These are phyloP conservation scores for Psophia crepitans DNA, from an alignment of 2,113 vertebrate species.

Conservation along the genomic window DNA sequence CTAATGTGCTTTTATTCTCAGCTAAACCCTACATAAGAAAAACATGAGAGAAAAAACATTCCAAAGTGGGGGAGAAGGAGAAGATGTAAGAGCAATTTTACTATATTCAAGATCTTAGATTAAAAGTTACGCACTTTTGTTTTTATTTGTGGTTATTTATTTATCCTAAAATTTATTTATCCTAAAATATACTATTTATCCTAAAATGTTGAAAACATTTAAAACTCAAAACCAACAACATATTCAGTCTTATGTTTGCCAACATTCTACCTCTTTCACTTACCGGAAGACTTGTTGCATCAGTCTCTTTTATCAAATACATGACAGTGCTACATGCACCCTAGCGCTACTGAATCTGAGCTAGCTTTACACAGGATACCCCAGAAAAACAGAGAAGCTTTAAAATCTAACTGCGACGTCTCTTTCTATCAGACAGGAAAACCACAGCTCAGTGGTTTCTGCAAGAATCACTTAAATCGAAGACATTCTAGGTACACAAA, in stretches of 20 bases:
- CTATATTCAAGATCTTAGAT: not conserved
- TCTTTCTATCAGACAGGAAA: not conserved
- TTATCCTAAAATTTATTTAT: not conserved
- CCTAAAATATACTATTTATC: not conserved
- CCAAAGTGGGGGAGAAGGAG: not conserved
- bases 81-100: not conserved
- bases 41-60: not conserved
- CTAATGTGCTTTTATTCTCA: constrained; percentile 97
- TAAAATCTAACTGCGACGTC: not conserved
- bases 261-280: not conserved
- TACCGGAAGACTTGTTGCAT: not conserved
- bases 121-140: not conserved
- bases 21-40: constrained; percentile 86
- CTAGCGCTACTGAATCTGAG: not conserved
- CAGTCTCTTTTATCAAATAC: not conserved
- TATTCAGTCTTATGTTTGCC: not conserved
- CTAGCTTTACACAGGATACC: not conserved
- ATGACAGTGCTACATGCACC: not conserved
- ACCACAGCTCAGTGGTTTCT: not conserved
- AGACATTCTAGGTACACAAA: not conserved
- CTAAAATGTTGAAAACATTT: not conserved
- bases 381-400: not conserved
- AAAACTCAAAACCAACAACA: not conserved
- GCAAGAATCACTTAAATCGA: not conserved
- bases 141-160: not conserved